phyloP scores from a whole-genome alignment of 2,113 vertebrate species.

The Pungitius pungitius region DNA sequence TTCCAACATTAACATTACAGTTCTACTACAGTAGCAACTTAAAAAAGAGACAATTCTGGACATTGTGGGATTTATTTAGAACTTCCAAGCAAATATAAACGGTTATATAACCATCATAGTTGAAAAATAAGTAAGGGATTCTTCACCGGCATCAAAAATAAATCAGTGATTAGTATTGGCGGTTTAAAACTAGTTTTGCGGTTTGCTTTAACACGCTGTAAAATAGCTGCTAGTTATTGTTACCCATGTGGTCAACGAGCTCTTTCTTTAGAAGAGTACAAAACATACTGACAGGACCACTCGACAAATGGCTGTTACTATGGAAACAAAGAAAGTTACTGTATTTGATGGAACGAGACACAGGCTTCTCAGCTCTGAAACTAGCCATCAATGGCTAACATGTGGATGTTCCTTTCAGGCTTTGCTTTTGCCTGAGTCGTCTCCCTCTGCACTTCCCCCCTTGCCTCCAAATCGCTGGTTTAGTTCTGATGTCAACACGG shows the following conservation, averaged over 20 bases:
- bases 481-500: slow-evolving; percentile 84
- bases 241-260: not conserved
- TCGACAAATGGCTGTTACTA: not conserved
- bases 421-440: slow-evolving; percentile 81
- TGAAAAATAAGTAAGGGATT: not conserved
- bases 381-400: slow-evolving; percentile 2
- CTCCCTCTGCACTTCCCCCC: slow-evolving; percentile 68
- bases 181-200: not conserved
- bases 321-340: not conserved
- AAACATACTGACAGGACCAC: slow-evolving; percentile 2
- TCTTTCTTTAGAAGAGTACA: not conserved
- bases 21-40: not conserved
- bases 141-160: not conserved
- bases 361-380: not conserved
- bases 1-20: not conserved
- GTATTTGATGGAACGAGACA: not conserved
- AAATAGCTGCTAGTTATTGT: not conserved
- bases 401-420: slow-evolving; percentile 61
- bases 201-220: not conserved
- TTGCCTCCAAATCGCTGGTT: slow-evolving; percentile 78
- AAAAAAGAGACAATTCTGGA: not conserved
- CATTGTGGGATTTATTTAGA: slow-evolving; percentile 42
- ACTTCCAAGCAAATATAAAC: slow-evolving; percentile 4
- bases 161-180: slow-evolving; percentile 15
- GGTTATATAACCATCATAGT: not conserved